Percentiles rank a stretch among this genome's conserved stretches.
Conservation (phyloP, 2,888 invertebrate species). For the Plemyria rubiginata region DNA sequence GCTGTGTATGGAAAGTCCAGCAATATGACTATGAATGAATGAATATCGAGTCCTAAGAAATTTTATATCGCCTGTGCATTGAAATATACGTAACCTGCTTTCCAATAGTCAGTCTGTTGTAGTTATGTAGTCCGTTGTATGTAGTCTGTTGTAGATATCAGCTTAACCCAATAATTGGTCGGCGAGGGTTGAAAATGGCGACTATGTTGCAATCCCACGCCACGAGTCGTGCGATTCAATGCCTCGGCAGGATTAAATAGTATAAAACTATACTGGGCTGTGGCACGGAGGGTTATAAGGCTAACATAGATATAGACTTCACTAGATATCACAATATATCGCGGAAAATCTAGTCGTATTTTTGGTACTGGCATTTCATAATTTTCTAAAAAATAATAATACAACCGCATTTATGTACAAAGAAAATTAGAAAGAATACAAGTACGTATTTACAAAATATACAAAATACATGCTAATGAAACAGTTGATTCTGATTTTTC, state of each 20-base stretch:
- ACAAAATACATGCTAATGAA: too few species aligned
- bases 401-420: too few species aligned
- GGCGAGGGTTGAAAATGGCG: conserved; percentile 35
- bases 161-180: conserved; percentile 3
- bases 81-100: neutral
- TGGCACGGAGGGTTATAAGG: conserved; percentile 2
- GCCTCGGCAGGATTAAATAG: conserved; percentile 12
- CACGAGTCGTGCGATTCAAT: conserved; percentile 19
- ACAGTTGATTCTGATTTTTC: too few species aligned
- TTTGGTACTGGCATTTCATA: too few species aligned
- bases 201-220: conserved; percentile 18
- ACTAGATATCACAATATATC: neutral
- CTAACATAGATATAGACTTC: neutral
- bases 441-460: too few species aligned
- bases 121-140: neutral
- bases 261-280: conserved; percentile 3
- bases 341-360: too few species aligned
- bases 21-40: too few species aligned
- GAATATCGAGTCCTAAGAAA: too few species aligned
- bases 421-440: too few species aligned
- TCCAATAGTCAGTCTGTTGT: neutral
- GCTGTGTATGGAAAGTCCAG: too few species aligned
- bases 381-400: too few species aligned
- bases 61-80: too few species aligned
- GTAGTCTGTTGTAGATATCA: neutral